Evolutionary conservation across 2,797 vertebrate genomes (phyloP), one percentile per base, ranked within the genome.

Genomic region (Melanogrammus aeglefinus): DNA sequence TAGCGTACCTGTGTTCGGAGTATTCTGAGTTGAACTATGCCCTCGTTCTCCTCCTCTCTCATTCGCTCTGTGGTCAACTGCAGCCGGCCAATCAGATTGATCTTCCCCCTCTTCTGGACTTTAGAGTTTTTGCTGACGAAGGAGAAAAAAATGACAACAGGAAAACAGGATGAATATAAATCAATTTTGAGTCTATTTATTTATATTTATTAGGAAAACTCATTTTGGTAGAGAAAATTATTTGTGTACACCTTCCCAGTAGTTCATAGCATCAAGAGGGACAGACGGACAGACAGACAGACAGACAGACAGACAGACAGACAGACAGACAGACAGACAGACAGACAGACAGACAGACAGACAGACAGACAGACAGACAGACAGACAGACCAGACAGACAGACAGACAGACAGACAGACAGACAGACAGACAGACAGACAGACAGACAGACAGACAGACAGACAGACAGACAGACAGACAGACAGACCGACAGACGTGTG

Each of bases 31-130:
- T 99, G 98, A 79, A 99, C 97, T 81, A 99, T 99, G 86, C 98
- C 97, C 93, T 99, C 97, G 77, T 99, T 99, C 85, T 99, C 98
- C 83, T 99, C 98, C 90, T 99, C 97, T 84, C 97, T 94, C 97
- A 99, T 99, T 88, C 98, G 94, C 89, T 99, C 97, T 0, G 97
- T 99, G 66, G 98, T 99, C 84, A 99, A 95, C 85, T 99, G 98
- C 80, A 99, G 94, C 35, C 97, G 96, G 79, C 98, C 98, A 84
- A 99, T 99, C 93, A 99, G 93, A 89, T 99, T 99, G 77, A 99
- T 99, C 92, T 99, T 99, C 78, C 98, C 98, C 80, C 98, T 94
- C 92, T 99, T 99, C 92, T 99, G 98, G 88, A 99, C 97, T 91
- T 99, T 99, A 79, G 96, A 96, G 33, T 99, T 99, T 96, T 99